Evolutionary conservation across 2,888 invertebrate species (phyloP), one percentile per base, ranked within the genome.

Genomic region (Agrotis ipsilon): DNA sequence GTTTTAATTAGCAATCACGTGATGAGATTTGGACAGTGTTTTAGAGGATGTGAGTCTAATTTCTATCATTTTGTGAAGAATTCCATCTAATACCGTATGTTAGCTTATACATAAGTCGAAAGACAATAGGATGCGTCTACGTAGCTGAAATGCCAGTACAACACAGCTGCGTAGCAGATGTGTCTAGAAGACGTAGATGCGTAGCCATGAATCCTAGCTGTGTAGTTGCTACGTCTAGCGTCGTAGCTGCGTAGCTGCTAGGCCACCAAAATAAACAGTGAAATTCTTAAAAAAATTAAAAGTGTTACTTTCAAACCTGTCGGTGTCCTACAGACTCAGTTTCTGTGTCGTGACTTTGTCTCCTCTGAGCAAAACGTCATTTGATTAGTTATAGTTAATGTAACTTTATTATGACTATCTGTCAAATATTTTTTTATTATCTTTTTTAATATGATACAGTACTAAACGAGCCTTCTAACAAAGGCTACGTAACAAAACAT

Each of bases 1-100:
- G 58, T 62, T 69, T 79, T 52, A 79, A 79, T 80, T 71, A 71
- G 68, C 61, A 73, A 78, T 62, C 65, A 63, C 13, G 11, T 55
- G 73, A 73, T 52, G 61, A 45, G 54, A 65, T 68, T 68, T 62
- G 13, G 64, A 60, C 49, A 48, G 39, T 59, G 55, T 46, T 63
- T 60, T 51, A 46, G 39, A 46, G 45, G 49, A 24, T 67, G 6
- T 46, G 3, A 19, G 24, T 49, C 59, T 61, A 21, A 71, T 57
- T 39, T 39, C 9, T 39, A 39, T 39, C 39, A 39, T 39, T 72
- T n/a, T 64, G 21, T 19, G 27, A 27, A 14, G 7, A 1, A 18
- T 21, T 65, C 9, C 2, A n/a, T 46, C 7, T 0, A 32, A n/a
- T n/a, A n/a, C n/a, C n/a, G 27, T 27, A 27, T 7, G 32, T 32